Conservation (phyloP, 1,140 invertebrate species). For the Brachionus plicatilis region DNA sequence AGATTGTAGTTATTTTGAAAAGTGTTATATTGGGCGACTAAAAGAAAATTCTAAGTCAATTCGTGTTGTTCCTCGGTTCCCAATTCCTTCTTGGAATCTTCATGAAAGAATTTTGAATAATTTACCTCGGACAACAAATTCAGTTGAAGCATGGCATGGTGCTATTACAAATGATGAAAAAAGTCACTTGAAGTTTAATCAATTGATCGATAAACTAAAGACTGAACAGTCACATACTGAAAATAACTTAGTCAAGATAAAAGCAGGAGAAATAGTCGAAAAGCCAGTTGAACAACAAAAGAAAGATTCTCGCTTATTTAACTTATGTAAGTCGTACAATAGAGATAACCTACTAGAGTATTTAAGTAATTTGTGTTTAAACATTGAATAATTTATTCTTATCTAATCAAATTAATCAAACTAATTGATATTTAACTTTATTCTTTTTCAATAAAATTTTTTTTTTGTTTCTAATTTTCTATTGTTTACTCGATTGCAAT, state of each 20-base stretch:
- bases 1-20: not conserved
- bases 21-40: not conserved
- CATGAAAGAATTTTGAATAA: not conserved
- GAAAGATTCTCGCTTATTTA: not conserved
- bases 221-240: not conserved
- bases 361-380: not conserved
- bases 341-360: not conserved
- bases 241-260: not conserved
- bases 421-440: not conserved
- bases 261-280: not conserved
- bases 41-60: not conserved
- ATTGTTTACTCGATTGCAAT: not conserved
- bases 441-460: not conserved
- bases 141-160: not conserved
- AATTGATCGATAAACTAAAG: not conserved
- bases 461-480: not conserved
- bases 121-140: not conserved
- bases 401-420: not conserved
- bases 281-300: not conserved
- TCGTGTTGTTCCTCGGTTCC: not conserved
- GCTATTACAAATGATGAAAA: not conserved
- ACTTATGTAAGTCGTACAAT: not conserved
- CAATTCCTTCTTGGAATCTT: not conserved
- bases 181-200: not conserved
- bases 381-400: not conserved